phyloP scores from a whole-genome alignment of 2,888 invertebrate species.

The Rhagonycha lutea region DNA sequence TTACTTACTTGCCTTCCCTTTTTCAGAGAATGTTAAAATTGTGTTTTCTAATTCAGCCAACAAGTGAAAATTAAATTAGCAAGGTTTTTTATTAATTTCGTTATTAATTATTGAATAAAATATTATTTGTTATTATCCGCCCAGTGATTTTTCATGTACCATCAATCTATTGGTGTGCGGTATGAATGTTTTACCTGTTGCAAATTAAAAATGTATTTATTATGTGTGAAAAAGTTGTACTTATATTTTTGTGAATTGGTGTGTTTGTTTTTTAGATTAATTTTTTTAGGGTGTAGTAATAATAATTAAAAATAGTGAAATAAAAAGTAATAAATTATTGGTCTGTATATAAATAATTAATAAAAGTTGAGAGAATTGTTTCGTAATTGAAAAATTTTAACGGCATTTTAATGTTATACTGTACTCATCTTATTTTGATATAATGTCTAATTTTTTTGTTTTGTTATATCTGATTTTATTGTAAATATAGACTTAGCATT shows the following conservation, averaged over 20 bases:
- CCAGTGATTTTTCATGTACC: slow-evolving; percentile 20
- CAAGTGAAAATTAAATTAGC: background rate
- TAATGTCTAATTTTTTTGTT: slow-evolving; percentile 11
- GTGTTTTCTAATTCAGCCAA: background rate
- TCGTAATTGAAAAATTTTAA: slow-evolving; percentile 8
- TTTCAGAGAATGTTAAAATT: background rate
- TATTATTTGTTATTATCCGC: slow-evolving; percentile 18
- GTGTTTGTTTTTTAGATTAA: slow-evolving; percentile 16
- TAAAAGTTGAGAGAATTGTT: background rate
- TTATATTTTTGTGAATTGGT: slow-evolving; percentile 26
- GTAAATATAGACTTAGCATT: slow-evolving; percentile 52
- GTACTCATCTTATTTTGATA: slow-evolving; percentile 7
- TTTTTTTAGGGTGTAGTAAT: slow-evolving; percentile 9
- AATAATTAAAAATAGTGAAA: background rate
- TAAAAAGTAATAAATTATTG: slow-evolving; percentile 7
- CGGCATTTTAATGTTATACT: slow-evolving; percentile 7
- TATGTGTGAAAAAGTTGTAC: slow-evolving; percentile 25
- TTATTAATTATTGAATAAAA: background rate
- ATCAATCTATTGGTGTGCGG: slow-evolving; percentile 19
- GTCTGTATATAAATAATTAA: slow-evolving; percentile 1
- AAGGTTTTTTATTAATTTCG: background rate
- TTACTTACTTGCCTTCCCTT: background rate
- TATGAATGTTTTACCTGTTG: slow-evolving; percentile 36
- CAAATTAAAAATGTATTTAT: slow-evolving; percentile 27
- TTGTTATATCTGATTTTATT: slow-evolving; percentile 45